Conservation (phyloP, 2,888 invertebrate species). For the Cheilosia impressa region DNA sequence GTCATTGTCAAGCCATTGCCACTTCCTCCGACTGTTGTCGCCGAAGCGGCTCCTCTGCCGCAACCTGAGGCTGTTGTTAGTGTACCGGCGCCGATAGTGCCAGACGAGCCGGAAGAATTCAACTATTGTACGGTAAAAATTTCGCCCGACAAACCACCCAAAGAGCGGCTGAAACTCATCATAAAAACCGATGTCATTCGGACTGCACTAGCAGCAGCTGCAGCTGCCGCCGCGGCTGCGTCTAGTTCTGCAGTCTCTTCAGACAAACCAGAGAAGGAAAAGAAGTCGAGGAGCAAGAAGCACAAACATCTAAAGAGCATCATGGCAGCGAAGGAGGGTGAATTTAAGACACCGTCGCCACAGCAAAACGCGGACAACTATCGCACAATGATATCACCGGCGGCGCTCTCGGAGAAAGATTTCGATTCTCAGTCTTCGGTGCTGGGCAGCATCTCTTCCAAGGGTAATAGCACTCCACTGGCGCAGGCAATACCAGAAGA, state of each 20-base stretch:
- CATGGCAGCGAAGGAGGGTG: conserved; percentile 76
- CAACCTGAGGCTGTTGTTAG: conserved; percentile 45
- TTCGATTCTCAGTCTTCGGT: conserved; percentile 83
- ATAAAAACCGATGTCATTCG: conserved; percentile 83
- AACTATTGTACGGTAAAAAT: conserved; percentile 83
- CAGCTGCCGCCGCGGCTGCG: conserved; percentile 80
- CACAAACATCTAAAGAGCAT: conserved; percentile 81
- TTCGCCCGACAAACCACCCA: conserved; percentile 83
- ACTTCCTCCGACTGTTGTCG: conserved; percentile 14
- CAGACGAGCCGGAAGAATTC: conserved; percentile 82
- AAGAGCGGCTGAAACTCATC: conserved; percentile 85
- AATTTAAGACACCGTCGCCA: conserved; percentile 84
- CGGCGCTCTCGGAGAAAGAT: conserved; percentile 84
- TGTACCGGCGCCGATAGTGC: conserved; percentile 76
- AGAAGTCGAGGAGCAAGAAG: conserved; percentile 81
- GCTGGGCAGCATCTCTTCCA: conserved; percentile 83
- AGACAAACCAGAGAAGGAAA: conserved; percentile 77
- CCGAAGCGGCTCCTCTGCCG: conserved; percentile 17
- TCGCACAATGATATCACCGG: conserved; percentile 81
- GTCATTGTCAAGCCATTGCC: conserved; percentile 62
- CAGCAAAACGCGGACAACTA: conserved; percentile 84
- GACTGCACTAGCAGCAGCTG: conserved; percentile 82
- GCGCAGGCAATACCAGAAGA: conserved; percentile 81
- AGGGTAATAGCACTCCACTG: conserved; percentile 82
- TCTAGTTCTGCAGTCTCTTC: conserved; percentile 76